Percentiles rank a stretch among this genome's conserved stretches.
Conservation (phyloP, 2,888 invertebrate species). For the Napeogenes inachia region DNA sequence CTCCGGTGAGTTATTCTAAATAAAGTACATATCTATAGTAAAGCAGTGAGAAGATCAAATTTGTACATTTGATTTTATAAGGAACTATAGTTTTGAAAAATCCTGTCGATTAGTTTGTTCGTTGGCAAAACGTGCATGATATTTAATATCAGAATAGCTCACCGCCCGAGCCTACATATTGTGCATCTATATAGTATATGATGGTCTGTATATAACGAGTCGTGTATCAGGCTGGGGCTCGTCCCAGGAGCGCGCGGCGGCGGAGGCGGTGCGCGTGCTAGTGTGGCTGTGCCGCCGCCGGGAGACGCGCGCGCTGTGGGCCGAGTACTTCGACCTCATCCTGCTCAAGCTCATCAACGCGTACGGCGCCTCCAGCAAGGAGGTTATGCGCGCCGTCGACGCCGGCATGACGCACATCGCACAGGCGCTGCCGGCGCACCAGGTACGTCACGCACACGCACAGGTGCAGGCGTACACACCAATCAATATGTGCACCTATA, state of each 20-base stretch:
- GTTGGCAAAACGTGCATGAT: too few species aligned
- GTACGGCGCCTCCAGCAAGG: conserved; percentile 84
- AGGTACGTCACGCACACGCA: conserved; percentile 47
- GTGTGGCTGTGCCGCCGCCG: conserved; percentile 90
- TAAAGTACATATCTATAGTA: too few species aligned
- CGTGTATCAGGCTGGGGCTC: conserved; percentile 54
- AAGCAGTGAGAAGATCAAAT: too few species aligned
- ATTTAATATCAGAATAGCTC: too few species aligned
- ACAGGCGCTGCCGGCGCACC: conserved; percentile 86
- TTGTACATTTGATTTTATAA: too few species aligned
- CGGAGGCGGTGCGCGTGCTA: conserved; percentile 87
- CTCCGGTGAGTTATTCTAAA: conserved; percentile 43
- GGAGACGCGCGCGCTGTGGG: conserved; percentile 87
- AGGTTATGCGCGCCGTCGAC: conserved; percentile 91
- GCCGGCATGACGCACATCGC: conserved; percentile 87
- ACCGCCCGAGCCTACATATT: too few species aligned
- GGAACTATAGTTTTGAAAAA: too few species aligned
- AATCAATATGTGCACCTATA: too few species aligned
- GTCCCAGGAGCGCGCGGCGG: conserved; percentile 81
- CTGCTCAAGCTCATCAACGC: conserved; percentile 92
- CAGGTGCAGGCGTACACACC: neutral
- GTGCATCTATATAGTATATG: too few species aligned
- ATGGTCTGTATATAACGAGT: neutral
- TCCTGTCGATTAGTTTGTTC: too few species aligned
- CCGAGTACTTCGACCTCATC: conserved; percentile 93